Evolutionary conservation across 2,797 vertebrate genomes (phyloP), one percentile per base, ranked within the genome.

Genomic region (Eutrigla gurnardus): DNA sequence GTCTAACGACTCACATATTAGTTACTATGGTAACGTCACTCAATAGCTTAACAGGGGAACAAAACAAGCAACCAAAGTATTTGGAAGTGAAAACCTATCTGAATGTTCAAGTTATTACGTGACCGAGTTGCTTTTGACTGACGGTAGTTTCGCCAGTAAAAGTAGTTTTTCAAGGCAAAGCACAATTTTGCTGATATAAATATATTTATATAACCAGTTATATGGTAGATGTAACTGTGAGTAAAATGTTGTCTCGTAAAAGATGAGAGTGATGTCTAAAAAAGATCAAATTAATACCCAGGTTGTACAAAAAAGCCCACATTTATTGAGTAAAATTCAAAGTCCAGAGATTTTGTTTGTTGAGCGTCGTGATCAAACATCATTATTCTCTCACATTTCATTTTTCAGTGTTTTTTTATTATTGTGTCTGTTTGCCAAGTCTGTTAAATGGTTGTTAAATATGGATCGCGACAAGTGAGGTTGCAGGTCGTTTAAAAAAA

Each of bases 331-430:
- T n/a, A 8, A 25, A 25, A 15, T 39, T 66, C 0, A 18, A 69
- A 43, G 14, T 58, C 37, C 35, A n/a, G 47, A 59, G 25, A 55
- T 10, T 2, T 11, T 58, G 10, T 63, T 72, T 0, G 0, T 10
- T 60, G 10, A 59, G 53, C 1, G 1, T 7, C 35, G 7, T 33
- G 15, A 42, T 67, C 36, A 65, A 45, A 47, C 4, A 12, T 46
- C 4, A 15, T 40, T 65, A 53, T 8, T 36, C 14, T 6, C 7
- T 81, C 54, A 84, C 54, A 45, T 76, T 79, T 81, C 4, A 61
- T 80, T 80, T 14, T 58, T 64, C 18, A n/a, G 47, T 64, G 33
- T 79, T 86, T 77, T 64, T 65, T 33, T 78, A 53, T 3, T 67
- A 15, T 74, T 59, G 65, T 71, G 73, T 77, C 63, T 66, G 46